phyloP scores from a whole-genome alignment of 1,140 invertebrate genomes.

The Vollenhovia emeryi region DNA sequence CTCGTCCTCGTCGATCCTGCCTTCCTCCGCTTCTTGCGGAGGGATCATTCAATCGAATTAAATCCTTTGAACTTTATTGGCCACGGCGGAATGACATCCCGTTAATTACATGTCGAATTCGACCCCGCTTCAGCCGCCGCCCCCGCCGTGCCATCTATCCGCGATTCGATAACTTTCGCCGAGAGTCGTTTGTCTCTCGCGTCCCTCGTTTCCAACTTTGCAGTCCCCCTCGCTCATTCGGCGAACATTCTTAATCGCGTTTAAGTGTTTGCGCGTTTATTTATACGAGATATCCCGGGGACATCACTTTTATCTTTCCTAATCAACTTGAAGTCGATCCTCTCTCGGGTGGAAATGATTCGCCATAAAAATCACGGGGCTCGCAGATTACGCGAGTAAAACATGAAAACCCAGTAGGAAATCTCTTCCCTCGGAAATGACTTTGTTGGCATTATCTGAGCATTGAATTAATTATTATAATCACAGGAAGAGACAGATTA shows the following conservation, averaged over 20 bases:
- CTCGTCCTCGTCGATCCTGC: slow-evolving; percentile 48
- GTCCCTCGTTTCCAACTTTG: slow-evolving; percentile 51
- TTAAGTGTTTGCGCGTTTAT: slow-evolving; percentile 56
- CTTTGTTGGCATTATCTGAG: neutral
- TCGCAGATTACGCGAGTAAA: neutral
- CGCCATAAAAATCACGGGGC: neutral
- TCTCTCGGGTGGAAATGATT: neutral
- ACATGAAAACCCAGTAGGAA: neutral
- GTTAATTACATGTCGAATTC: slow-evolving; percentile 70
- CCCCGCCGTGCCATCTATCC: neutral
- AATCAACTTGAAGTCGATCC: neutral
- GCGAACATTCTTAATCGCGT: slow-evolving; percentile 38
- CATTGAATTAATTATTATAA: slow-evolving; percentile 29
- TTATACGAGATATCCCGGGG: slow-evolving; percentile 40
- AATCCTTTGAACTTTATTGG: slow-evolving; percentile 72
- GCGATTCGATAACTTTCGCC: slow-evolving; percentile 43
- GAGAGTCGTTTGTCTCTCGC: slow-evolving; percentile 47
- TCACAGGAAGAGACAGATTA: slow-evolving; percentile 6
- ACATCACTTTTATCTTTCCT: slow-evolving; percentile 28
- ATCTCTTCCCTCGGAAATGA: neutral
- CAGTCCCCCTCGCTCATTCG: neutral
- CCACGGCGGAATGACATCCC: slow-evolving; percentile 64
- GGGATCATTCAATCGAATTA: slow-evolving; percentile 65
- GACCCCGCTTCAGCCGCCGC: neutral
- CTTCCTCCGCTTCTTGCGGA: slow-evolving; percentile 30